Conservation (phyloP, 2,888 invertebrate genomes). For the Drosophila melanosoma region DNA sequence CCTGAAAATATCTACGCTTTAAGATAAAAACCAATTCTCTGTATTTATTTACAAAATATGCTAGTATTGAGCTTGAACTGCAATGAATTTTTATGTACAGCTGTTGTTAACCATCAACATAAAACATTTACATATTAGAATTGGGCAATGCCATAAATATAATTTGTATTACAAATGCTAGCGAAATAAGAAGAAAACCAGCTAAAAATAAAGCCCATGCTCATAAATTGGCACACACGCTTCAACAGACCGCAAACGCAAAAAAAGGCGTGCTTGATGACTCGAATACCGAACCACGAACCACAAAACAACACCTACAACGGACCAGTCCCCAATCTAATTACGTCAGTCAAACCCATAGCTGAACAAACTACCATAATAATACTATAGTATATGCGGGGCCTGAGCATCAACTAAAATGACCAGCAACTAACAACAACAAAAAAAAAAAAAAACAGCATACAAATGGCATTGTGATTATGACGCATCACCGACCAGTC, state of each 20-base stretch:
- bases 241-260: constrained; percentile 74
- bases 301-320: constrained; percentile 25
- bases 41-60: constrained; percentile 3
- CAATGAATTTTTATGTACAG: constrained; percentile 6
- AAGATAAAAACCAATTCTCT: not conserved
- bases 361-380: constrained; percentile 32
- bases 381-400: constrained; percentile 33
- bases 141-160: constrained; percentile 43
- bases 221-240: constrained; percentile 77
- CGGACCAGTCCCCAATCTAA: constrained; percentile 59
- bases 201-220: constrained; percentile 71
- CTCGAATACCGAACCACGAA: constrained; percentile 30
- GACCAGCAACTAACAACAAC: constrained; percentile 44
- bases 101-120: constrained; percentile 13
- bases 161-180: constrained; percentile 52
- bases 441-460: constrained; percentile 5
- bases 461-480: constrained; percentile 66
- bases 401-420: constrained; percentile 49
- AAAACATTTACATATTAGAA: constrained; percentile 59
- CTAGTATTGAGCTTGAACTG: constrained; percentile 1
- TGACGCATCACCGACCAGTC: constrained; percentile 56
- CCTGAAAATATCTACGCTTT: not conserved
- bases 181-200: constrained; percentile 35
- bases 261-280: constrained; percentile 58
- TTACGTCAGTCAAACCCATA: constrained; percentile 67